phyloP scores from a whole-genome alignment of 2,888 invertebrate species.

The Idaea dimidiata region DNA sequence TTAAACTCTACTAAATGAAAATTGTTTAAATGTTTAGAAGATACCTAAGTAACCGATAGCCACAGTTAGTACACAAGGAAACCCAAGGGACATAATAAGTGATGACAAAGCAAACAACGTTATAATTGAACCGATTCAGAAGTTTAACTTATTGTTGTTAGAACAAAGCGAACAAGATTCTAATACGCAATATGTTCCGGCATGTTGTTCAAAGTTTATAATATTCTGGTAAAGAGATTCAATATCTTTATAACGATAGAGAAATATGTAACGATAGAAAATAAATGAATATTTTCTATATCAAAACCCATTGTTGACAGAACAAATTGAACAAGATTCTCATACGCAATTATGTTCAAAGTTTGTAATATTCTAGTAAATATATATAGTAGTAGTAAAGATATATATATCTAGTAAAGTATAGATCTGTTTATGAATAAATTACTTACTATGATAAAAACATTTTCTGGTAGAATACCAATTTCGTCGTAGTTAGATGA shows the following conservation, averaged over 20 bases:
- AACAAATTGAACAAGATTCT: conserved; percentile 15
- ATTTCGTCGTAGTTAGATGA: no score
- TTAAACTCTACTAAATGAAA: no score
- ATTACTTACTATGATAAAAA: no score
- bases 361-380: conserved; percentile 14
- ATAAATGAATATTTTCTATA: no score
- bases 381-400: no score
- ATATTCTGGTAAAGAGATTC: conserved; percentile 2
- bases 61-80: background rate
- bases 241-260: conserved; percentile 1
- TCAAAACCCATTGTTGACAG: background rate
- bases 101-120: background rate
- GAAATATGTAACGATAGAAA: no score
- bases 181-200: conserved; percentile 16
- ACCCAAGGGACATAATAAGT: background rate
- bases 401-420: no score
- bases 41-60: background rate
- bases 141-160: conserved; percentile 2
- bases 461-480: no score
- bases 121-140: background rate
- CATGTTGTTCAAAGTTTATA: conserved; percentile 23
- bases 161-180: conserved; percentile 16
- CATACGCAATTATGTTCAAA: conserved; percentile 18
- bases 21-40: no score
- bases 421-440: no score